Evolutionary conservation across 2,113 vertebrate species (phyloP), one percentile per base, ranked within the genome.

Genomic region (Hemibagrus wyckioides): DNA sequence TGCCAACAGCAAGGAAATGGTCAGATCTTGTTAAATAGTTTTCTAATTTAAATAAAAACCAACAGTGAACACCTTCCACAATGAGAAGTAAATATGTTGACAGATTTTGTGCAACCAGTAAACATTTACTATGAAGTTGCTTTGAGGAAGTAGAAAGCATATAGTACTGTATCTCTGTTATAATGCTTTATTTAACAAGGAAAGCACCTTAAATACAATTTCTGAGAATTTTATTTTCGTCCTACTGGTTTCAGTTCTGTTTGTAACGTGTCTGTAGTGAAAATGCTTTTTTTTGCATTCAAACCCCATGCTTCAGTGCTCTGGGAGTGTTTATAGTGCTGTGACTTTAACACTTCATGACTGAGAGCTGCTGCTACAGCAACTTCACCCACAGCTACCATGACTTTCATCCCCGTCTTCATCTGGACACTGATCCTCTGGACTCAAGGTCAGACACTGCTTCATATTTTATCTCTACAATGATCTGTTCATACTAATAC

Each of bases 291-390:
- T 69, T 73, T 41, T 21, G 36, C 39, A 44, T 41, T 36, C 7
- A 44, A 44, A 44, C 25, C 8, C 14, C 71, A 75, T 75, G 71
- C 44, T 48, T 48, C 44, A 48, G 44, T 48, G 44, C 5, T 48
- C 44, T 48, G 44, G 44, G 44, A 48, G 44, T 48, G 44, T 48
- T 48, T 48, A 48, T 48, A 48, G 44, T 48, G 44, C 44, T 48
- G 44, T 48, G 44, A 48, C 44, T 48, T 48, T 48, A 48, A 48
- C 44, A 48, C 44, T 48, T 48, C 44, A 48, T 48, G 67, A 71
- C 67, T 71, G 67, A 71, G 33, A 71, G 67, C 67, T 71, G 67
- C 67, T 71, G 33, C 67, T 71, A 71, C 67, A 71, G 67, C 17
- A 71, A 39, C 33, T 8, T 71, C 67, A 75, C 19, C 50, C 50